Evolutionary conservation across 1,140 invertebrate genomes (phyloP).

Genomic region (Hypothenemus hampei): DNA sequence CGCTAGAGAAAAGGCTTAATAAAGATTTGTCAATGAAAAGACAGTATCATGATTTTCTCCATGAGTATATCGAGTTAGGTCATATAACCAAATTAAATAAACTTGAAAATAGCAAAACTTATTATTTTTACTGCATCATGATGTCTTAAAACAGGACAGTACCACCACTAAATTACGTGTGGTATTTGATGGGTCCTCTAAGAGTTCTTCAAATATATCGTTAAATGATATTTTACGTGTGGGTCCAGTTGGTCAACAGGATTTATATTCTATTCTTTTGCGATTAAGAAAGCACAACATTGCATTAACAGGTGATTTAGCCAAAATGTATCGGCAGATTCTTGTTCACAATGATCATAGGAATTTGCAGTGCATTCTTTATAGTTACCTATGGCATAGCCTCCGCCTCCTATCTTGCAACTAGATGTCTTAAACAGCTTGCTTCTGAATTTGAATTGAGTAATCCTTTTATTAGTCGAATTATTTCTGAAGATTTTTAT

Average conservation of each 20-base stretch:
- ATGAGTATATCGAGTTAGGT: background rate
- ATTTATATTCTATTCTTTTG: conserved; percentile 44
- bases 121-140: conserved; percentile 42
- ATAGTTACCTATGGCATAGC: conserved; percentile 39
- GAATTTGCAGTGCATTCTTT: conserved; percentile 42
- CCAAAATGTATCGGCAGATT: conserved; percentile 47
- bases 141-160: conserved; percentile 37
- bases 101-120: conserved; percentile 6
- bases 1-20: conserved; percentile 21
- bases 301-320: conserved; percentile 42
- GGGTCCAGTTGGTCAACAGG: conserved; percentile 39
- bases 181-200: conserved; percentile 41
- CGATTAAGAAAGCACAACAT: conserved; percentile 42
- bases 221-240: conserved; percentile 38
- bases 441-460: conserved; percentile 9
- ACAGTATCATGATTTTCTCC: background rate
- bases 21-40: conserved; percentile 28
- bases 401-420: conserved; percentile 39
- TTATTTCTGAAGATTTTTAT: conserved; percentile 43
- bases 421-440: conserved; percentile 28
- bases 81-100: conserved; percentile 3
- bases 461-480: conserved; percentile 23
- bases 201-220: conserved; percentile 26
- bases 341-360: conserved; percentile 34
- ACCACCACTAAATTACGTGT: conserved; percentile 39